Evolutionary conservation across 2,797 vertebrate species (phyloP).

Genomic region (Takifugu rubripes): DNA sequence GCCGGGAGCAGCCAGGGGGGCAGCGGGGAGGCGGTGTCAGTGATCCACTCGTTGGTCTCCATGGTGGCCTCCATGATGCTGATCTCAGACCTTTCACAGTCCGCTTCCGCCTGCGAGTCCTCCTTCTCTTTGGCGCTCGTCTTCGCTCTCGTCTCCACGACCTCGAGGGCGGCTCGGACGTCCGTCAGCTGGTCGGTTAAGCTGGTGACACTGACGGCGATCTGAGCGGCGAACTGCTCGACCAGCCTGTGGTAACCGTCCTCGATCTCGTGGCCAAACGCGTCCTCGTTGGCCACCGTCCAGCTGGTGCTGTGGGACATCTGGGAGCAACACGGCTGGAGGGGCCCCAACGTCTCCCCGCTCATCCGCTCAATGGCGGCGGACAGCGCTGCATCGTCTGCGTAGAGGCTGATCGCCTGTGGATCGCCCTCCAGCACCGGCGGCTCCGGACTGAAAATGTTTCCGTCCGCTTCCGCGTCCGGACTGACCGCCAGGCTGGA

Average conservation of each 20-base stretch:
- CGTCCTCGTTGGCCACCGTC: constrained; percentile 26
- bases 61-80: constrained; percentile 81
- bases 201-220: not conserved
- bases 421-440: not conserved
- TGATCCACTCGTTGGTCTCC: constrained; percentile 79
- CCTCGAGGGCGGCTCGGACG: constrained; percentile 2
- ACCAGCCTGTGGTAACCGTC: constrained; percentile 31
- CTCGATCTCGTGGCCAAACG: constrained; percentile 42
- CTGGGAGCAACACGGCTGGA: not conserved
- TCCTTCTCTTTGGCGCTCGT: constrained; percentile 11
- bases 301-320: not conserved
- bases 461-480: constrained; percentile 26
- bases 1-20: constrained; percentile 57
- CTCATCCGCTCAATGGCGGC: not conserved
- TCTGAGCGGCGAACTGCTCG: constrained; percentile 11
- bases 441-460: not conserved
- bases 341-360: too few species aligned
- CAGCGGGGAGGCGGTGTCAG: constrained; percentile 44
- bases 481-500: constrained; percentile 64
- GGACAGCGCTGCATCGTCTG: not conserved
- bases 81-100: constrained; percentile 68
- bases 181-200: not conserved
- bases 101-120: constrained; percentile 31
- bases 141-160: constrained; percentile 15
- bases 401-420: not conserved